Conservation (phyloP, 1,140 invertebrate species). For the Oncopodura yosiiana region DNA sequence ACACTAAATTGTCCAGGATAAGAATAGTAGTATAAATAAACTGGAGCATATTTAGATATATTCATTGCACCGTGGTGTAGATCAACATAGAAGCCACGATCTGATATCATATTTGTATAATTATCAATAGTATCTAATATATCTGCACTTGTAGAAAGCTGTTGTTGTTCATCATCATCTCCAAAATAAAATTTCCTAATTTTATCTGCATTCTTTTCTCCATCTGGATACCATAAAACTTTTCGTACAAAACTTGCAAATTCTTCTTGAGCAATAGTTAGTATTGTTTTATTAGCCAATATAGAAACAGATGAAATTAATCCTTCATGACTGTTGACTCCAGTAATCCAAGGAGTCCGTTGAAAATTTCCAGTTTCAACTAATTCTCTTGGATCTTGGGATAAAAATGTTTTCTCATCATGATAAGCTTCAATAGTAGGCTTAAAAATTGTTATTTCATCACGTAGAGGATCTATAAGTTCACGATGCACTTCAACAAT, state of each 20-base stretch:
- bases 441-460: slow-evolving; percentile 15
- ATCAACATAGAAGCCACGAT: slow-evolving; percentile 15
- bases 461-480: slow-evolving; percentile 14
- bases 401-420: slow-evolving; percentile 13
- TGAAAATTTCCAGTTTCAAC: slow-evolving; percentile 13
- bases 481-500: slow-evolving; percentile 16
- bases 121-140: slow-evolving; percentile 6
- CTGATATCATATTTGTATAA: slow-evolving; percentile 26
- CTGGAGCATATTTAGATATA: slow-evolving; percentile 11
- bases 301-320: neutral
- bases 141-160: too few species aligned
- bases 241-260: too few species aligned
- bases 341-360: slow-evolving; percentile 4
- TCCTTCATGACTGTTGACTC: slow-evolving; percentile 11
- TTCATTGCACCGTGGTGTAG: slow-evolving; percentile 19
- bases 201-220: too few species aligned
- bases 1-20: slow-evolving; percentile 25
- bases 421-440: slow-evolving; percentile 17
- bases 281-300: neutral
- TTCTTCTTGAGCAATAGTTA: too few species aligned
- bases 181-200: slow-evolving; percentile 23
- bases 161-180: neutral
- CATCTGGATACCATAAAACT: too few species aligned
- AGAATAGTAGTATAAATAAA: slow-evolving; percentile 25
- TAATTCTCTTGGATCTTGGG: neutral